Percentiles rank a stretch among this genome's conserved stretches.
Evolutionary conservation across 2,797 vertebrate species (phyloP).

Genomic region (Chrosomus eos): DNA sequence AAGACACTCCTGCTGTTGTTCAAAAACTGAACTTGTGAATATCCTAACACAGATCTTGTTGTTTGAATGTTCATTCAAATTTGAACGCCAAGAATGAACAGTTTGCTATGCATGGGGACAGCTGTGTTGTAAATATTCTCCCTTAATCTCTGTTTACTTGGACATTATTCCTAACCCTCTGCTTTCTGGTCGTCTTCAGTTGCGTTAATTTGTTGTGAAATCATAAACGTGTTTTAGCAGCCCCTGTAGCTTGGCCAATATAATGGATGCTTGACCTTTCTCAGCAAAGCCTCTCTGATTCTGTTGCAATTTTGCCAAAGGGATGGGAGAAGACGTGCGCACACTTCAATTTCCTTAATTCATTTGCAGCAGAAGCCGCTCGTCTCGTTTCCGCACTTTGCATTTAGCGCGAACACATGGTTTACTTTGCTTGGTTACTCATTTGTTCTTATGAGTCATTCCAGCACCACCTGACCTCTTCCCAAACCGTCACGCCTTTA

Average conservation of each 20-base stretch:
- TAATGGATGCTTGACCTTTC: conserved; percentile 44
- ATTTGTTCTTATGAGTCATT: conserved; percentile 44
- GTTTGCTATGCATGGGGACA: not conserved
- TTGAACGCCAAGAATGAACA: not conserved
- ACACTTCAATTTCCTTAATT: not conserved
- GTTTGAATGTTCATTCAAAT: not conserved
- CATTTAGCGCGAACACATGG: not conserved
- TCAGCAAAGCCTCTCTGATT: conserved; percentile 16
- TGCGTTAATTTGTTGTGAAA: conserved; percentile 11
- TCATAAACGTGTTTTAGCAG: conserved; percentile 13
- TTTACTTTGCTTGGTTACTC: conserved; percentile 12
- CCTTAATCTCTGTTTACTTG: not conserved
- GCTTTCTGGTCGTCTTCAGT: not conserved
- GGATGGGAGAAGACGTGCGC: conserved; percentile 19
- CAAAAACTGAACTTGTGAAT: conserved; percentile 18
- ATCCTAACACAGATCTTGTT: not conserved
- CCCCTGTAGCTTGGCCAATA: not conserved
- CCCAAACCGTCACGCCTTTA: conserved; percentile 3
- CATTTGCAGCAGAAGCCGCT: conserved; percentile 12
- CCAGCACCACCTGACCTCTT: conserved; percentile 46
- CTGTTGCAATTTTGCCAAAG: conserved; percentile 25
- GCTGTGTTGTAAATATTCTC: not conserved
- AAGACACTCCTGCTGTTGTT: conserved; percentile 27
- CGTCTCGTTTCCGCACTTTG: not conserved
- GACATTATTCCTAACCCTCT: not conserved